Conservation (phyloP, 2,888 invertebrate genomes). For the Pilophorus perplexus region DNA sequence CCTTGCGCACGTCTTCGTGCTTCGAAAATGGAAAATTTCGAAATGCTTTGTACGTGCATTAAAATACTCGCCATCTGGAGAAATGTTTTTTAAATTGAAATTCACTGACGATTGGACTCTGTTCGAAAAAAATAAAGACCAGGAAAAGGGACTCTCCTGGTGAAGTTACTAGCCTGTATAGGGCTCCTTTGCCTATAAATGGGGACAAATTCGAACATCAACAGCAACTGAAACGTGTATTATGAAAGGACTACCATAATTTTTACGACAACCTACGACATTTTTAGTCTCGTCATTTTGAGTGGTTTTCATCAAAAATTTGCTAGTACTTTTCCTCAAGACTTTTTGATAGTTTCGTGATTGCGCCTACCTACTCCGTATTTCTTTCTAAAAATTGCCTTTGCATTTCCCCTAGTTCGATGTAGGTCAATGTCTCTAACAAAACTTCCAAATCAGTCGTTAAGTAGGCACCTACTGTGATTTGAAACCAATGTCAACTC, state of each 20-base stretch:
- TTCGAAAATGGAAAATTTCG: no score
- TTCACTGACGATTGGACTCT: conserved; percentile 9
- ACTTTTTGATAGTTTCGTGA: not conserved
- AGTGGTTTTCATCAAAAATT: not conserved
- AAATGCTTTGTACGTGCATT: no score
- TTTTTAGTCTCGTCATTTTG: not conserved
- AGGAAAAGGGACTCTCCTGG: not conserved
- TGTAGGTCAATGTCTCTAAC: no score
- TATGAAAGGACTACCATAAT: conserved; percentile 14
- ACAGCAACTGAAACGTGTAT: conserved; percentile 16
- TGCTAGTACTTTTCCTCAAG: not conserved
- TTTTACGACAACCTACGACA: conserved; percentile 12
- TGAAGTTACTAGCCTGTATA: conserved; percentile 1
- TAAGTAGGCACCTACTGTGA: no score
- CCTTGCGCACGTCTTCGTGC: no score
- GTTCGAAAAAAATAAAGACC: not conserved
- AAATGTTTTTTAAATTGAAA: conserved; percentile 9
- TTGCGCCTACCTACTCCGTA: not conserved
- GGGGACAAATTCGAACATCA: conserved; percentile 14
- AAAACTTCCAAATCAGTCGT: no score
- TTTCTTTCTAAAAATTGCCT: not conserved
- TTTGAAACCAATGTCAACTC: no score
- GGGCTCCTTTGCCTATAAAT: conserved; percentile 5
- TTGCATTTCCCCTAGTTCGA: no score
- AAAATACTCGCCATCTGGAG: conserved; percentile 9